phyloP scores from a whole-genome alignment of 2,797 vertebrate genomes.

The Halcyon leucocephala region DNA sequence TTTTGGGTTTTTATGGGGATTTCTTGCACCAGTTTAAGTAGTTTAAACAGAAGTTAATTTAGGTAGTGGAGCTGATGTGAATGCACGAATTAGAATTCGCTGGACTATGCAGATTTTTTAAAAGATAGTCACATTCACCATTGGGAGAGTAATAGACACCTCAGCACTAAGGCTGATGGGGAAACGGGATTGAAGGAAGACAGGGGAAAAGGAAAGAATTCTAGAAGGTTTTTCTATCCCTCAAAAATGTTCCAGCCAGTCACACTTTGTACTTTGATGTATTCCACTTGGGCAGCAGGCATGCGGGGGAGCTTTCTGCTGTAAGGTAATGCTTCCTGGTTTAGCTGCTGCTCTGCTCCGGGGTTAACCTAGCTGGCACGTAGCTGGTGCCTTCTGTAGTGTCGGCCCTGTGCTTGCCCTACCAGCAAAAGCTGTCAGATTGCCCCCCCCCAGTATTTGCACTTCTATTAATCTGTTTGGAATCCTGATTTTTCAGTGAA shows the following conservation, averaged over 20 bases:
- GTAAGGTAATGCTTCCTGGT: not conserved
- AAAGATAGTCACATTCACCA: accelerated
- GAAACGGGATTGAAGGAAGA: not conserved
- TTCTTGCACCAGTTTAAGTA: not conserved
- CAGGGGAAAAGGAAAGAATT: not conserved
- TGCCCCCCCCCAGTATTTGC: not conserved
- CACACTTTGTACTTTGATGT: accelerated
- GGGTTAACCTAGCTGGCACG: no score
- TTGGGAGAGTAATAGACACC: not conserved
- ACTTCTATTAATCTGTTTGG: not conserved
- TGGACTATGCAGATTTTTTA: not conserved
- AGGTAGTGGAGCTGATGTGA: not conserved
- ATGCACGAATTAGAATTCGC: not conserved
- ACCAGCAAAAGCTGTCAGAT: not conserved
- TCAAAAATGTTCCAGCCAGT: not conserved
- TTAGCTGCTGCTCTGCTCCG: no score
- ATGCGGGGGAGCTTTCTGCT: accelerated
- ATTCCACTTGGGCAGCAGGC: not conserved
- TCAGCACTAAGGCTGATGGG: not conserved
- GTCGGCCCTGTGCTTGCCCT: no score
- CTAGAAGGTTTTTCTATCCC: not conserved
- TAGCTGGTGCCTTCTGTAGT: no score
- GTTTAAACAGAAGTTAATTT: not conserved
- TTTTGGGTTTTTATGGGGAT: not conserved
- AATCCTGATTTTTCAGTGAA: not conserved